Percentiles rank a stretch among this genome's conserved stretches.
These are phyloP conservation scores for Apeira syringaria DNA, from an alignment of 2,888 invertebrate genomes.

Conservation along the genomic window DNA sequence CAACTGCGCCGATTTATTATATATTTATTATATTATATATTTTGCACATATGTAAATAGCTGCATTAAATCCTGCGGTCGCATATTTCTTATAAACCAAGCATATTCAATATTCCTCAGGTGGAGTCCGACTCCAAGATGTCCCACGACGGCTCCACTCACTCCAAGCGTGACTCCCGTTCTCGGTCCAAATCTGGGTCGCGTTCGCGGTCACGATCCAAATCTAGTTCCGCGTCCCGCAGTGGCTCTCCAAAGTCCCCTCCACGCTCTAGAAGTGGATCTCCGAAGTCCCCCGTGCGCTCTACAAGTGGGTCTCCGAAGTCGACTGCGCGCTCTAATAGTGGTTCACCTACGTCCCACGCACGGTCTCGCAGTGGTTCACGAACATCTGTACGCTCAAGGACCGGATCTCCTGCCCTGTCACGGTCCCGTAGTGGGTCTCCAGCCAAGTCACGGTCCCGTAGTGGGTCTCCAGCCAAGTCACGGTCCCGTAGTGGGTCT, in stretches of 20 bases:
- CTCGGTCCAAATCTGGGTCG: constrained; percentile 22
- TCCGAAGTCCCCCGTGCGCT: constrained; percentile 18
- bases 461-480: constrained; percentile 20
- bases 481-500: constrained; percentile 15
- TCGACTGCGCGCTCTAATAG: constrained; percentile 14
- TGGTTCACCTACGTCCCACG: constrained; percentile 16
- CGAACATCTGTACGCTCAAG: background rate
- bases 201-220: constrained; percentile 28
- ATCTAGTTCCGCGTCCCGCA: constrained; percentile 28
- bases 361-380: constrained; percentile 3
- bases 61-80: too few relatives aligned
- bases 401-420: constrained; percentile 13
- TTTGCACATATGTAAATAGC: too few relatives aligned
- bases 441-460: constrained; percentile 11
- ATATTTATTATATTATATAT: too few relatives aligned
- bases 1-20: too few relatives aligned
- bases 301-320: constrained; percentile 16
- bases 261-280: background rate
- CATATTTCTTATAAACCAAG: too few relatives aligned
- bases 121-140: constrained; percentile 60
- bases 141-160: constrained; percentile 56
- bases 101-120: constrained; percentile 45
- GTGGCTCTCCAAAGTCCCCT: constrained; percentile 16
- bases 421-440: constrained; percentile 25
- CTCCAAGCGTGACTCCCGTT: constrained; percentile 39